Conservation (phyloP, 2,113 vertebrate genomes). For the Excalfactoria chinensis region DNA sequence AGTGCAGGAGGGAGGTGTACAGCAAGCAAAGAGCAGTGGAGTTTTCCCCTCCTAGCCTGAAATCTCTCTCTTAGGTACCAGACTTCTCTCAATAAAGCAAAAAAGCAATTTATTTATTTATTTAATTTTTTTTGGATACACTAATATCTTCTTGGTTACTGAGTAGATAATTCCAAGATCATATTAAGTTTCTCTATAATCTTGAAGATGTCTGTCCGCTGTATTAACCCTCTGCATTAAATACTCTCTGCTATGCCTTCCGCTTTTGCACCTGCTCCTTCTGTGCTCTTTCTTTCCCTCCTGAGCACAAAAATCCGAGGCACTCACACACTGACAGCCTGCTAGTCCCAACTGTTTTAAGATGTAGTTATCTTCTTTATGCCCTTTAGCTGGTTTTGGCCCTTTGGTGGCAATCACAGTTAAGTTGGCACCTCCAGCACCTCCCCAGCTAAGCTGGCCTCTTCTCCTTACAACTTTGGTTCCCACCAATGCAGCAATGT, state of each 20-base stretch:
- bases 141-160: not conserved
- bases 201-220: not conserved
- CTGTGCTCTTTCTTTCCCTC: not conserved
- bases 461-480: not conserved
- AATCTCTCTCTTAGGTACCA: not conserved
- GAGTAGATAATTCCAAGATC: conserved; percentile 17
- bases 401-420: not conserved
- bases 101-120: not conserved
- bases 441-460: not conserved
- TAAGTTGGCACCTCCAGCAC: not conserved
- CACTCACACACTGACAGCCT: fast-evolving
- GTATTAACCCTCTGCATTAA: conserved; percentile 30
- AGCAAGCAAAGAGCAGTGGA: not conserved
- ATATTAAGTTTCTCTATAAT: conserved; percentile 10
- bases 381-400: not conserved
- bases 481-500: not conserved
- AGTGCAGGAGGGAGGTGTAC: not conserved
- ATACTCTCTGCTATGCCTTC: not conserved
- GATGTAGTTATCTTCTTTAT: not conserved
- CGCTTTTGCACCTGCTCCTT: not conserved
- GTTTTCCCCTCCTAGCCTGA: not conserved
- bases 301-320: not conserved
- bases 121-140: not conserved
- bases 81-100: not conserved
- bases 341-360: not conserved